These are phyloP conservation scores for Drosophila seguyi DNA, from an alignment of 1,140 invertebrate genomes.

Conservation along the genomic window DNA sequence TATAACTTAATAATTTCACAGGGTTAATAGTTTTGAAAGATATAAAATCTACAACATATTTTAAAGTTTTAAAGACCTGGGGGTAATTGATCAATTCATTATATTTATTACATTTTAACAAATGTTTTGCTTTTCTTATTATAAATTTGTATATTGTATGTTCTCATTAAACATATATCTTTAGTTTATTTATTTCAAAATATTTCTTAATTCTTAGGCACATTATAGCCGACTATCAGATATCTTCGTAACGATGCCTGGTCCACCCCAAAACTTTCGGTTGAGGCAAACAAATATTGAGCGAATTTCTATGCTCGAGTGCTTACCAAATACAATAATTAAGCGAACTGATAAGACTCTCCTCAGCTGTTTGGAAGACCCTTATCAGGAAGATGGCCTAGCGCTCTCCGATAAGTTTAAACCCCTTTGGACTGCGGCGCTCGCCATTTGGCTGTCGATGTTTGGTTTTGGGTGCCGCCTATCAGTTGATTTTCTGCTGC, in stretches of 20 bases:
- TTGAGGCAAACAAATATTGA: slow-evolving; percentile 6
- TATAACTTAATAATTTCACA: too few species aligned
- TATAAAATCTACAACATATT: too few species aligned
- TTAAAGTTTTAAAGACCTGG: too few species aligned
- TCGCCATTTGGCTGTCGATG: slow-evolving; percentile 13
- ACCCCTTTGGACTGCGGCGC: slow-evolving; percentile 37
- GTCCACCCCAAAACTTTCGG: slow-evolving; percentile 24
- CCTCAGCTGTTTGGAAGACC: slow-evolving; percentile 42
- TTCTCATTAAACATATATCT: too few species aligned
- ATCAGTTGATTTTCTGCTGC: slow-evolving; percentile 52
- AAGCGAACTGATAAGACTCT: slow-evolving; percentile 1
- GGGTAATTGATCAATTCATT: too few species aligned
- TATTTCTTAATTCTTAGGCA: too few species aligned
- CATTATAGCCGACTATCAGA: background rate
- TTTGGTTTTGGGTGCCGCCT: slow-evolving; percentile 6
- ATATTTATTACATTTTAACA: too few species aligned
- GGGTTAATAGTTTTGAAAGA: too few species aligned
- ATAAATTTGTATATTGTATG: too few species aligned
- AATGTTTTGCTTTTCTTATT: too few species aligned
- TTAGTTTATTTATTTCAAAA: too few species aligned
- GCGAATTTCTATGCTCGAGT: slow-evolving; percentile 42
- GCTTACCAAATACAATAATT: slow-evolving; percentile 65
- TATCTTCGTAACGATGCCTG: background rate
- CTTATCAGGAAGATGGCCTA: slow-evolving; percentile 53
- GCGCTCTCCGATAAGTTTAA: slow-evolving; percentile 44